Evolutionary conservation across 2,797 vertebrate genomes (phyloP), one percentile per base, ranked within the genome.

Genomic region (Enoplosus armatus): DNA sequence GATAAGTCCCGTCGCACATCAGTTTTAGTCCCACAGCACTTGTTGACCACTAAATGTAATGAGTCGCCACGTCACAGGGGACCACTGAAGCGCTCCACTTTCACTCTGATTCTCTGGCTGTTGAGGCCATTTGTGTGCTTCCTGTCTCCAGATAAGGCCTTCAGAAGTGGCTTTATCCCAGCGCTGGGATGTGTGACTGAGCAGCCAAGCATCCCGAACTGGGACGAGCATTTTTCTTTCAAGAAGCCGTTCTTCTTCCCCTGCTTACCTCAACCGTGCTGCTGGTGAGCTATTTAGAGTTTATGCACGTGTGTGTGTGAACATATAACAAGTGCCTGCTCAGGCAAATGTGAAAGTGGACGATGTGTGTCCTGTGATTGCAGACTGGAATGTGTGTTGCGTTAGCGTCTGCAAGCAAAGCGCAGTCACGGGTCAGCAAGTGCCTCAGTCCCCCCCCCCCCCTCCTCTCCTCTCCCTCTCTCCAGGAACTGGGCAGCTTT

Each of bases 391-490:
- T 92, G 86, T 69, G 77, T 82, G 76, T 81, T 83, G 74, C 3
- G 10, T 85, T 85, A 71, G 67, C 18, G 41, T 81, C 76, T 73
- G 70, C 63, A 72, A 79, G 82, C 78, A 72, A 77, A 88, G 77
- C 85, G 70, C 55, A 82, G 74, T 89, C 87, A 89, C 66, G 79
- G 84, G 84, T 91, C 85, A 87, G 82, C 70, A 72, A 80, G 59
- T 65, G 69, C 55, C 75, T 72, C 62, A 79, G 77, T 82, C 8
- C 35, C 51, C 22, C 8, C 61, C 48, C 37, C n/a, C 77, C 66
- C 63, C 35, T 84, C 77, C 65, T n/a, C n/a, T 11, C 35, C 51
- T 24, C 8, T 64, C 48, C 37, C n/a, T 79, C 66, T 66, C 35
- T 84, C 77, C 65, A 86, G 73, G 86, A 87, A 82, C 72, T 83